Evolutionary conservation across 2,113 vertebrate genomes (phyloP), one percentile per base, ranked within the genome.

Genomic region (Pelusios castaneus): DNA sequence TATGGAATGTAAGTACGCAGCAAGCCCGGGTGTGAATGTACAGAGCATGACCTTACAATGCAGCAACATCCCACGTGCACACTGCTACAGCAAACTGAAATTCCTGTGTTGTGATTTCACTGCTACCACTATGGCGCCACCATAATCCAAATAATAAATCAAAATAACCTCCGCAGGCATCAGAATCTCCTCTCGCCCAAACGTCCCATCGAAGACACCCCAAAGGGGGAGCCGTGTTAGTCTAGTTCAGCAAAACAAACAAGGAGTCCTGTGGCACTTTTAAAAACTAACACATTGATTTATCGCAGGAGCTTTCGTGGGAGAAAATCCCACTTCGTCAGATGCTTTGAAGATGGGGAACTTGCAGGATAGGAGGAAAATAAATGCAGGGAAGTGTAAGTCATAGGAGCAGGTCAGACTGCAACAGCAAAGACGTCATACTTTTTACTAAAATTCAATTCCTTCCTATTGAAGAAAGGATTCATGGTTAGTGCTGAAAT

Each of bases 381-480:
- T n/a, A n/a, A n/a, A n/a, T n/a, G n/a, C n/a, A n/a, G n/a, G n/a
- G n/a, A n/a, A n/a, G n/a, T n/a, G n/a, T n/a, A n/a, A n/a, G n/a
- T n/a, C n/a, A n/a, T n/a, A n/a, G n/a, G n/a, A n/a, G n/a, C n/a
- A n/a, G n/a, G n/a, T n/a, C n/a, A n/a, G n/a, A n/a, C n/a, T n/a
- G n/a, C n/a, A n/a, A n/a, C n/a, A n/a, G n/a, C n/a, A 85, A 27
- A 6, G 76, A 45, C 43, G 22, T 19, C 27, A 38, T 84, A 85
- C 3, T 0, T 67, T 51, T 58, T 47, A 49, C 76, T 84, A 43
- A 84, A 84, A 31, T 52, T 70, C 79, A 41, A 91, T 5, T 70
- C 52, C 86, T 83, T 95, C 89, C 70, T 88, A n/a, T 49, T 60
- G 82, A 9, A 92, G 83, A 77, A 56, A 82, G 91, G 77, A 87